These are phyloP conservation scores for Xestia rhomboidea DNA, from an alignment of 2,888 invertebrate species.

Conservation along the genomic window DNA sequence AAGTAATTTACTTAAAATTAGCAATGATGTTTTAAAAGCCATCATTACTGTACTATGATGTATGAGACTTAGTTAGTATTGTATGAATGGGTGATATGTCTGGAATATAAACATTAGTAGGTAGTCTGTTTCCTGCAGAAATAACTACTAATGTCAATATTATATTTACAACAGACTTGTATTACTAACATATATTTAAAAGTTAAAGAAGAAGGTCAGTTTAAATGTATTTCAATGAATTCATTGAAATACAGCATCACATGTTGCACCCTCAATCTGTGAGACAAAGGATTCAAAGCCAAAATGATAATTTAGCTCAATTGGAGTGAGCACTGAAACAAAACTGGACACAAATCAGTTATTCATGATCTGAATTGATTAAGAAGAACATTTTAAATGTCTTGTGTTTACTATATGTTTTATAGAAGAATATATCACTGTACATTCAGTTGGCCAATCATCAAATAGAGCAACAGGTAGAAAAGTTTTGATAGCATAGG, in stretches of 20 bases:
- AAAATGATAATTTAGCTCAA: background rate
- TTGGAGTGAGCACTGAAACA: background rate
- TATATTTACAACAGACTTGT: conserved; percentile 6
- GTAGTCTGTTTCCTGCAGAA: background rate
- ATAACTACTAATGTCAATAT: background rate
- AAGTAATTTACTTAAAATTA: background rate
- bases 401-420: background rate
- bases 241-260: background rate
- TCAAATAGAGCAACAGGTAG: background rate
- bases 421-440: background rate
- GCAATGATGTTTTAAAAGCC: background rate
- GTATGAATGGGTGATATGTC: background rate
- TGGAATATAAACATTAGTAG: background rate
- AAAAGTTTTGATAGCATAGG: background rate
- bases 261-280: background rate
- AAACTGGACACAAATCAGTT: background rate
- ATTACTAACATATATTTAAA: background rate
- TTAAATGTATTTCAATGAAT: too few species aligned
- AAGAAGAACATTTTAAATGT: background rate
- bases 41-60: background rate
- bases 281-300: background rate
- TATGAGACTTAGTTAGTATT: background rate
- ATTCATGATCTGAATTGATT: background rate
- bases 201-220: background rate
- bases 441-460: background rate